Evolutionary conservation across 2,888 invertebrate genomes (phyloP).

Genomic region (Drosophila peninsularis): DNA sequence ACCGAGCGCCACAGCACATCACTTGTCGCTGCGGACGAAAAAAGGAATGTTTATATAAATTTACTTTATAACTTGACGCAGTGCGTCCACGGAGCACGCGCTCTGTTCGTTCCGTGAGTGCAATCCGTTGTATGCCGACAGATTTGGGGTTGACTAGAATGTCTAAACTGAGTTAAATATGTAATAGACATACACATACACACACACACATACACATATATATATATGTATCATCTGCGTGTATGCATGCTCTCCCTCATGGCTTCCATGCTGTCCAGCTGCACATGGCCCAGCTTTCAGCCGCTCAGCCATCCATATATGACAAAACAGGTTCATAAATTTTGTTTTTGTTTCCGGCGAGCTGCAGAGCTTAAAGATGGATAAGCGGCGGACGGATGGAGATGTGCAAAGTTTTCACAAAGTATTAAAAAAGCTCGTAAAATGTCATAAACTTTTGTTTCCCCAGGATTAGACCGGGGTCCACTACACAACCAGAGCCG

Average conservation of each 20-base stretch:
- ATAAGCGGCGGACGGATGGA: slow-evolving; percentile 58
- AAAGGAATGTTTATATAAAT: slow-evolving; percentile 6
- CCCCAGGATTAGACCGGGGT: slow-evolving; percentile 62
- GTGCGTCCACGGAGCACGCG: slow-evolving; percentile 24
- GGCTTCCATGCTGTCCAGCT: slow-evolving; percentile 8
- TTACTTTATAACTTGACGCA: slow-evolving; percentile 31
- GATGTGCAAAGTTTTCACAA: slow-evolving; percentile 75
- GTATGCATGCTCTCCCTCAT: background rate
- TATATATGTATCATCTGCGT: background rate
- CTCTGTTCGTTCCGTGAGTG: slow-evolving; percentile 15
- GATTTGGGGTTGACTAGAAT: slow-evolving; percentile 13
- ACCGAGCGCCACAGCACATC: background rate
- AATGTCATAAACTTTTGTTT: slow-evolving; percentile 76
- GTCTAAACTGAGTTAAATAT: slow-evolving; percentile 23
- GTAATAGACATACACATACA: background rate
- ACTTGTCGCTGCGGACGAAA: slow-evolving; percentile 46
- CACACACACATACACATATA: background rate
- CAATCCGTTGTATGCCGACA: slow-evolving; percentile 19
- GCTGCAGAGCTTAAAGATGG: slow-evolving; percentile 60
- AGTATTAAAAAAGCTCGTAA: slow-evolving; percentile 77
- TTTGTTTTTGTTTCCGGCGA: slow-evolving; percentile 60
- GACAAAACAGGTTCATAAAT: slow-evolving; percentile 72
- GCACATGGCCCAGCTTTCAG: slow-evolving; percentile 20
- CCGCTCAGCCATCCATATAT: slow-evolving; percentile 50
- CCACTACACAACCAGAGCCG: slow-evolving; percentile 43